Percentiles rank a stretch among this genome's conserved stretches.
Evolutionary conservation across 2,888 invertebrate species (phyloP).

Genomic region (Proisotoma minuta): DNA sequence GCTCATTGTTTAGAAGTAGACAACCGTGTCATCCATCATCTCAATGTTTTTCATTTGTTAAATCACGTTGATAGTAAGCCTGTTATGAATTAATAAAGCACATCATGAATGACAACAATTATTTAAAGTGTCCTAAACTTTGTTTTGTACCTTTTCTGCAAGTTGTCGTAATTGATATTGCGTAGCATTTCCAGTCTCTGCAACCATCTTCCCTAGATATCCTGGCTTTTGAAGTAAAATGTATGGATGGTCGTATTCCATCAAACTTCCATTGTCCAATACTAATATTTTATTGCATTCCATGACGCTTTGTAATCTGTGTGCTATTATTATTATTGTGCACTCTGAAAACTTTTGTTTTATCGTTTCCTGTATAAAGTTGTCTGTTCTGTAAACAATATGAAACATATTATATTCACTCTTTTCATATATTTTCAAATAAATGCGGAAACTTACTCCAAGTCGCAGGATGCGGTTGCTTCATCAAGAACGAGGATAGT

Average conservation of each 20-base stretch:
- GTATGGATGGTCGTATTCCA: slow-evolving; percentile 73
- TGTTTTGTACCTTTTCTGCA: slow-evolving; percentile 55
- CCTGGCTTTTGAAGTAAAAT: slow-evolving; percentile 60
- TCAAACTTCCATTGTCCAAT: slow-evolving; percentile 70
- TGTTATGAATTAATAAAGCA: not conserved
- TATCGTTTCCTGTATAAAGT: slow-evolving; percentile 76
- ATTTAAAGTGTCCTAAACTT: not conserved
- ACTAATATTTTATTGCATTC: slow-evolving; percentile 84
- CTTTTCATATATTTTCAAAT: not conserved
- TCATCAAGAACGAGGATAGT: slow-evolving; percentile 35
- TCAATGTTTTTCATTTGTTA: too few species aligned
- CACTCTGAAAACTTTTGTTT: slow-evolving; percentile 71
- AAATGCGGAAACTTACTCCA: slow-evolving; percentile 8
- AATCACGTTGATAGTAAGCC: not conserved
- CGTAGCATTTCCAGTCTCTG: slow-evolving; percentile 66
- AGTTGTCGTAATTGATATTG: slow-evolving; percentile 61
- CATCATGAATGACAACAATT: not conserved
- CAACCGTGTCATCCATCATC: too few species aligned
- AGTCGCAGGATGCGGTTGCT: slow-evolving; percentile 34
- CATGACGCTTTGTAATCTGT: slow-evolving; percentile 86
- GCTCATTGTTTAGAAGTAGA: too few species aligned
- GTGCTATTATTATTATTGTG: slow-evolving; percentile 85
- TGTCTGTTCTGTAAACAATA: slow-evolving; percentile 63
- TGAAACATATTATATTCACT: not conserved
- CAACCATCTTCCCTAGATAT: slow-evolving; percentile 62